Conservation (phyloP, 2,888 invertebrate genomes). For the Hirtodrosophila trivittata region DNA sequence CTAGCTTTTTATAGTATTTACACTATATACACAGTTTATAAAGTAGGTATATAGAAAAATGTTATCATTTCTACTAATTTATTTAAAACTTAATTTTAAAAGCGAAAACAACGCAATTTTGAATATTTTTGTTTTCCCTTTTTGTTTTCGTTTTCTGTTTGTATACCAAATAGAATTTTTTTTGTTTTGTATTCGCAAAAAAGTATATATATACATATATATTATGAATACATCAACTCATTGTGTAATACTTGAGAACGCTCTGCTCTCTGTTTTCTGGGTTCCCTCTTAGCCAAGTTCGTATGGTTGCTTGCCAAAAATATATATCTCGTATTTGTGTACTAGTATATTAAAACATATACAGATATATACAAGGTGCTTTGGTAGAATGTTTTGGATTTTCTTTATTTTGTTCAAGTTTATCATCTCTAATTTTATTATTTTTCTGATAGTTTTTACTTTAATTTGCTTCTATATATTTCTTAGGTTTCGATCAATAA, state of each 20-base stretch:
- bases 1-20: too few species aligned
- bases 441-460: too few species aligned
- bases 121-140: constrained; percentile 28
- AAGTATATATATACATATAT: constrained; percentile 9
- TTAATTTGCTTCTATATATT: too few species aligned
- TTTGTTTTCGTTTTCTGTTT: constrained; percentile 12
- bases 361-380: neutral
- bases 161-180: constrained; percentile 11
- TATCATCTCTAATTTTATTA: too few species aligned
- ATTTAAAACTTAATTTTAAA: constrained; percentile 20
- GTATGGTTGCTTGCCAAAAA: constrained; percentile 51
- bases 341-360: constrained; percentile 15
- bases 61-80: too few species aligned
- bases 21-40: too few species aligned
- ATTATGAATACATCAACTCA: constrained; percentile 2
- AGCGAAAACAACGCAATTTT: constrained; percentile 31
- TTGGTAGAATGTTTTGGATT: constrained; percentile 12
- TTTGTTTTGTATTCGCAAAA: constrained; percentile 5
- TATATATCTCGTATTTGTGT: neutral
- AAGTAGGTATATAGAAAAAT: too few species aligned
- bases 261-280: constrained; percentile 12
- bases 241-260: constrained; percentile 41
- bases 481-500: too few species aligned
- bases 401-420: constrained; percentile 10
- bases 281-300: constrained; percentile 10